phyloP scores from a whole-genome alignment of 2,888 invertebrate species.

The Colostygia pectinataria region DNA sequence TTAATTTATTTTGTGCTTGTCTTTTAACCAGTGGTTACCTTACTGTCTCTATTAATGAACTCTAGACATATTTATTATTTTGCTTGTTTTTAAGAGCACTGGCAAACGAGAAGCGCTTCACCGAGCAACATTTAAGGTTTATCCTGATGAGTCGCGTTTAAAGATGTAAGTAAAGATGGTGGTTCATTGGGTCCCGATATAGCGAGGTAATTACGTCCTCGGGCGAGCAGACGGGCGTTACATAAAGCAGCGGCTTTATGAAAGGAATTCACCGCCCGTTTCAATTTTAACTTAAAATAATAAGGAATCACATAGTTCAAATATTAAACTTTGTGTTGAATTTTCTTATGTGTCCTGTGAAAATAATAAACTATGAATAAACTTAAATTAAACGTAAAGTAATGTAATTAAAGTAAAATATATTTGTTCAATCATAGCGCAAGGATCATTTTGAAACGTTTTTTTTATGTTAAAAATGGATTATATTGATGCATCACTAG shows the following conservation, averaged over 20 bases:
- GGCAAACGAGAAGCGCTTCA: conserved; percentile 46
- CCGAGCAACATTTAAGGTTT: conserved; percentile 66
- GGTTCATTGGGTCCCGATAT: conserved; percentile 63
- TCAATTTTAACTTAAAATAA: neutral
- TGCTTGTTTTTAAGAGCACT: conserved; percentile 35
- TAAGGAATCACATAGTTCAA: no score
- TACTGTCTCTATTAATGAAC: neutral
- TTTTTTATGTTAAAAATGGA: no score
- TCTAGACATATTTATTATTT: neutral
- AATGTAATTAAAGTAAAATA: no score
- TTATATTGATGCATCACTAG: no score
- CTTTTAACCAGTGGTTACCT: neutral
- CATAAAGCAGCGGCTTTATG: conserved; percentile 54
- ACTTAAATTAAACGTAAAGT: no score
- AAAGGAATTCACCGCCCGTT: conserved; percentile 13
- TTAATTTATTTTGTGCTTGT: neutral
- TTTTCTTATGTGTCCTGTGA: no score
- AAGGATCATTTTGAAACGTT: no score
- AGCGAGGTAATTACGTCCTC: conserved; percentile 56
- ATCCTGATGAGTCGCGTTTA: conserved; percentile 56
- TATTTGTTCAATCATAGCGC: no score
- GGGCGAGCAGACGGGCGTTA: conserved; percentile 46
- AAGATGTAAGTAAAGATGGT: conserved; percentile 68
- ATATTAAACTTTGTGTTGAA: no score
- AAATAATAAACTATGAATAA: no score